Percentiles rank a stretch among this genome's conserved stretches.
Evolutionary conservation across 2,888 invertebrate genomes (phyloP).

Genomic region (Imbricaverruca yamaguchii): DNA sequence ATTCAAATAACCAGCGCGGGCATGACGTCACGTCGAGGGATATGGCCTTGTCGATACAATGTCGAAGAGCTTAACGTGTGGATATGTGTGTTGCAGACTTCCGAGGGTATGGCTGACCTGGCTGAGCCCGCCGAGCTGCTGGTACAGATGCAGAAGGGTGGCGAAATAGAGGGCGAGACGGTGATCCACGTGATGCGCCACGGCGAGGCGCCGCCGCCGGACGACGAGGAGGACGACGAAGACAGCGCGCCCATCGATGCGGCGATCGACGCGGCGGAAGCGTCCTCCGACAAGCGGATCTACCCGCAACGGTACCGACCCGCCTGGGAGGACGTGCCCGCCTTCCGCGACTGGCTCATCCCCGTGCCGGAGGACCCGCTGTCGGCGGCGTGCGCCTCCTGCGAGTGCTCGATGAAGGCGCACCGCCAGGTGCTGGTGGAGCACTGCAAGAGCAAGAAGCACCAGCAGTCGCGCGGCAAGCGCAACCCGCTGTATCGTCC

Average conservation of each 20-base stretch:
- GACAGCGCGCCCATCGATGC: not conserved
- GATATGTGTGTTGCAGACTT: not conserved
- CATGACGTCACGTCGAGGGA: no score
- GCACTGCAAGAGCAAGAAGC: slow-evolving; percentile 17
- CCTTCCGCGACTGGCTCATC: slow-evolving; percentile 12
- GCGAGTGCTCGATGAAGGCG: slow-evolving; percentile 12
- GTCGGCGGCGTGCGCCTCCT: slow-evolving; percentile 8
- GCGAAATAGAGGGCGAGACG: not conserved
- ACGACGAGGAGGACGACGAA: not conserved
- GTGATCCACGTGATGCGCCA: slow-evolving; percentile 15
- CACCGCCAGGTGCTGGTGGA: not conserved
- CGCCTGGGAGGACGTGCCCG: not conserved
- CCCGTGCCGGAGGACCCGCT: slow-evolving; percentile 8
- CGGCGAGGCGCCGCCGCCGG: not conserved
- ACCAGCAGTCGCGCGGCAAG: not conserved
- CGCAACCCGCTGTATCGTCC: not conserved
- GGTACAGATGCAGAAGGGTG: not conserved
- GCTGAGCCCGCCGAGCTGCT: not conserved
- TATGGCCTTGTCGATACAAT: no score
- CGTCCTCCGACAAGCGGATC: not conserved
- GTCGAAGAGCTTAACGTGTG: no score
- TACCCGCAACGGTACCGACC: slow-evolving; percentile 4
- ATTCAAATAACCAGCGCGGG: no score
- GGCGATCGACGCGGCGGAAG: not conserved
- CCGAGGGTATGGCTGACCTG: not conserved